These are phyloP conservation scores for Anas bahamensis DNA, from an alignment of 2,797 vertebrate genomes.

Conservation along the genomic window DNA sequence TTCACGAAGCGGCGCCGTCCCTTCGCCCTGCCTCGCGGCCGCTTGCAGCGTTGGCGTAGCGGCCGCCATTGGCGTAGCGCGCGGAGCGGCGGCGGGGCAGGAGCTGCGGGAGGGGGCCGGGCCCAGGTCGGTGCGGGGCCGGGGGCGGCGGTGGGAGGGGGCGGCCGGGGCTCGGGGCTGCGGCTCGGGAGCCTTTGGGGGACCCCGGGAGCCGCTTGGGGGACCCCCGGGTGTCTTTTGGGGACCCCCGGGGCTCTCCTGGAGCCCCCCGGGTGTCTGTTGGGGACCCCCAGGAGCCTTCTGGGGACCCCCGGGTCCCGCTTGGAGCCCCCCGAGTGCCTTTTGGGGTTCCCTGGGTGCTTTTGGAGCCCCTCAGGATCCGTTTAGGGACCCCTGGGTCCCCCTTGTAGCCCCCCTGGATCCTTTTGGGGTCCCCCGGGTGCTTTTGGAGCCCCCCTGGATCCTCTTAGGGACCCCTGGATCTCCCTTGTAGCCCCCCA, in stretches of 20 bases:
- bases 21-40: background rate
- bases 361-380: no score
- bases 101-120: slow-evolving; percentile 23
- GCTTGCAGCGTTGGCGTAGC: slow-evolving; percentile 37
- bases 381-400: no score
- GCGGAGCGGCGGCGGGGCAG: background rate
- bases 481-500: background rate
- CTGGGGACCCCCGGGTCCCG: no score
- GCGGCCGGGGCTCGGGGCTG: background rate
- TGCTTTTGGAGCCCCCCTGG: no score
- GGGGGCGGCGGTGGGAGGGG: background rate
- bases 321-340: background rate
- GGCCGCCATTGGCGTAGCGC: slow-evolving; percentile 45
- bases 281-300: no score
- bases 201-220: no score
- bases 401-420: background rate
- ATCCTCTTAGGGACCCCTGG: no score
- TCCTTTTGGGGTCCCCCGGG: no score
- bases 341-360: no score
- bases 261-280: no score
- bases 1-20: background rate
- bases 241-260: no score
- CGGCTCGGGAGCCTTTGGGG: background rate
- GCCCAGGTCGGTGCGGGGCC: slow-evolving; percentile 14
- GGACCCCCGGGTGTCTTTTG: no score